Percentiles rank a stretch among this genome's conserved stretches.
phyloP scores from a whole-genome alignment of 1,140 invertebrate genomes.

The Steinernema feltiae region DNA sequence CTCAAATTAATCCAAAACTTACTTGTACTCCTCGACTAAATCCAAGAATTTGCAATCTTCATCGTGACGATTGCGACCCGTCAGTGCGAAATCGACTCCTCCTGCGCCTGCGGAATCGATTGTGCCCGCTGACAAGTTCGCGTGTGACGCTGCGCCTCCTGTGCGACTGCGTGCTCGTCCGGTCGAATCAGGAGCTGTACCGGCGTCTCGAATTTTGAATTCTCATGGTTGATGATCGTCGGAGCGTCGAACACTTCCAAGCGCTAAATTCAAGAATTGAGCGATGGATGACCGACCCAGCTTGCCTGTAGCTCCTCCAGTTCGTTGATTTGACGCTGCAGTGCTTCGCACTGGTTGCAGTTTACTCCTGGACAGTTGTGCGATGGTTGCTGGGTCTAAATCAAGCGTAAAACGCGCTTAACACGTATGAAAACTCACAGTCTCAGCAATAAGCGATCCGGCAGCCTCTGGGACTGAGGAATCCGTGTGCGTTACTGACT shows the following conservation, averaged over 20 bases:
- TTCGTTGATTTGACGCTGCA: not conserved
- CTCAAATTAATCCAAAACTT: too few species aligned
- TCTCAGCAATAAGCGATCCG: not conserved
- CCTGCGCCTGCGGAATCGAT: not conserved
- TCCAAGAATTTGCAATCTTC: not conserved
- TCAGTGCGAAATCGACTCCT: not conserved
- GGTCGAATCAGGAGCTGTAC: conserved; percentile 5
- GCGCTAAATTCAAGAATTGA: not conserved
- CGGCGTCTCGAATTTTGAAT: not conserved
- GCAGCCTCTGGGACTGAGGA: too few species aligned
- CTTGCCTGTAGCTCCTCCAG: not conserved
- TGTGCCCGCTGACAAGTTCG: not conserved
- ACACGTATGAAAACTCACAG: not conserved
- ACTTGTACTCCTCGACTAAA: not conserved
- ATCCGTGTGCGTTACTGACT: not conserved
- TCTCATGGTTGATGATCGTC: too few species aligned
- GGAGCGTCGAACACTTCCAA: not conserved
- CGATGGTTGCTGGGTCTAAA: not conserved
- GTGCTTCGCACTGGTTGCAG: not conserved
- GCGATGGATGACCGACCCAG: not conserved
- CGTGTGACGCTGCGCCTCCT: not conserved
- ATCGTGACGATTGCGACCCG: not conserved
- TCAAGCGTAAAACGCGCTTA: not conserved
- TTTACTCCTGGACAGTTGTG: not conserved
- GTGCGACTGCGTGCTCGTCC: not conserved